Percentiles rank a stretch among this genome's conserved stretches.
Evolutionary conservation across 2,113 vertebrate species (phyloP).

Genomic region (Potamarius usumacintae): DNA sequence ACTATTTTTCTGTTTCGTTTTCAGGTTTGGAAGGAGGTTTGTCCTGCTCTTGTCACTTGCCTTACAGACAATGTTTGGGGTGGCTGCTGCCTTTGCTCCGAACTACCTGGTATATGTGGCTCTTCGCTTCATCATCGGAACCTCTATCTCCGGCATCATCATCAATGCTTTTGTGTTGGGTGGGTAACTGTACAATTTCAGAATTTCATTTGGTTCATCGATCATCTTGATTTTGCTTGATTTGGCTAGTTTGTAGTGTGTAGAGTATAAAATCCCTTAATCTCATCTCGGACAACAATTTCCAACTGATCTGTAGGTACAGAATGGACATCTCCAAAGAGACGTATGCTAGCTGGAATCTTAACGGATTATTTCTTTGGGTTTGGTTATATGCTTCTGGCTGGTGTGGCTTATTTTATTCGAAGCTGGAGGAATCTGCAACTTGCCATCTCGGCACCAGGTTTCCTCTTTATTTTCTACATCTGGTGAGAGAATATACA

Average conservation of each 20-base stretch:
- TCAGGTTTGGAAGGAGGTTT: constrained; percentile 80
- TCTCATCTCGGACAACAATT: background rate
- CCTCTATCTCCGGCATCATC: constrained; percentile 71
- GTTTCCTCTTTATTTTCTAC: constrained; percentile 80
- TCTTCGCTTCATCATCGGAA: constrained; percentile 78
- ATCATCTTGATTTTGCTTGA: background rate
- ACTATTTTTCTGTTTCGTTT: constrained; percentile 19
- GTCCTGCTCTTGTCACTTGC: constrained; percentile 76
- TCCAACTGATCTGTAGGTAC: constrained; percentile 68
- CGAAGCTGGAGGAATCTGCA: constrained; percentile 89
- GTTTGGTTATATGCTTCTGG: constrained; percentile 83
- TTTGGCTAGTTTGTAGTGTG: background rate
- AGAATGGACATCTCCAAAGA: constrained; percentile 87
- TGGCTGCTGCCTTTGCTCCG: constrained; percentile 77
- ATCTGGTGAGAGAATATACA: constrained; percentile 76
- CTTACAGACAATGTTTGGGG: constrained; percentile 72
- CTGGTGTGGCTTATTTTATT: constrained; percentile 81
- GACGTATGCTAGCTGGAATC: constrained; percentile 78
- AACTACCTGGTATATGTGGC: constrained; percentile 75
- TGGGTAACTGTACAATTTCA: constrained; percentile 49
- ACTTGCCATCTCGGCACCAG: constrained; percentile 81
- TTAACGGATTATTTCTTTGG: constrained; percentile 80
- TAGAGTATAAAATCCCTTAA: background rate
- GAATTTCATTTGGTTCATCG: background rate
- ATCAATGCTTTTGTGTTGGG: constrained; percentile 76